Conservation (phyloP, 2,797 vertebrate species). For the Chelon auratus region DNA sequence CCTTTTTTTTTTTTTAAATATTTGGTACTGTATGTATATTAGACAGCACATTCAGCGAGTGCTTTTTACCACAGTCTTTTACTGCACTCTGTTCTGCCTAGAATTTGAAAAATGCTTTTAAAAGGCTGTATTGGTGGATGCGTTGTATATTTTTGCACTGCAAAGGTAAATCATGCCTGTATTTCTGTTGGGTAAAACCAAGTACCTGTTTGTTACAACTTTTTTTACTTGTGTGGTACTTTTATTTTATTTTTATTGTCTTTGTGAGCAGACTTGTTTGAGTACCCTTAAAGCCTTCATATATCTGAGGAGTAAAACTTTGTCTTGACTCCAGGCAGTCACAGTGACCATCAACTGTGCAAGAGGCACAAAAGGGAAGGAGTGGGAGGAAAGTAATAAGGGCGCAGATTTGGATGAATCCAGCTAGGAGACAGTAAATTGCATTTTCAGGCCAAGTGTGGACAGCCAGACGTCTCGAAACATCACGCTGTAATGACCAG, state of each 20-base stretch:
- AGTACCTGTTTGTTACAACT: no score
- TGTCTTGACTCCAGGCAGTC: conserved; percentile 11
- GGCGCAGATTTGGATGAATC: conserved; percentile 36
- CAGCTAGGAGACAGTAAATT: conserved; percentile 20
- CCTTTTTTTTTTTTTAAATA: conserved; percentile 14
- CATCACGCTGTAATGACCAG: conserved; percentile 19
- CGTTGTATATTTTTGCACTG: not conserved
- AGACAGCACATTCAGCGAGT: not conserved
- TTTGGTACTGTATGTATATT: conserved; percentile 22
- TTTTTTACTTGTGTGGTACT: no score
- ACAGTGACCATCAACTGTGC: conserved; percentile 14
- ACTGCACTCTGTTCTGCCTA: not conserved
- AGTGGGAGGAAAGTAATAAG: conserved; percentile 34
- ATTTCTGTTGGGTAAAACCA: no score
- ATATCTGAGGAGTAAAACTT: not conserved
- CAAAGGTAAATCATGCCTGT: not conserved
- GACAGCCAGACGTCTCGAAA: conserved; percentile 24
- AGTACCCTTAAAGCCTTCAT: not conserved
- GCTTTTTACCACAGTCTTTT: conserved; percentile 4
- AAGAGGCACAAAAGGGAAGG: conserved; percentile 32
- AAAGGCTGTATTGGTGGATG: not conserved
- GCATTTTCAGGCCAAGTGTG: conserved; percentile 43
- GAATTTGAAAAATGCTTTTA: not conserved
- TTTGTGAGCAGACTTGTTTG: not conserved
- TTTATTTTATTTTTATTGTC: not conserved